Conservation (phyloP, 2,113 vertebrate species). For the Shinisaurus crocodilurus region DNA sequence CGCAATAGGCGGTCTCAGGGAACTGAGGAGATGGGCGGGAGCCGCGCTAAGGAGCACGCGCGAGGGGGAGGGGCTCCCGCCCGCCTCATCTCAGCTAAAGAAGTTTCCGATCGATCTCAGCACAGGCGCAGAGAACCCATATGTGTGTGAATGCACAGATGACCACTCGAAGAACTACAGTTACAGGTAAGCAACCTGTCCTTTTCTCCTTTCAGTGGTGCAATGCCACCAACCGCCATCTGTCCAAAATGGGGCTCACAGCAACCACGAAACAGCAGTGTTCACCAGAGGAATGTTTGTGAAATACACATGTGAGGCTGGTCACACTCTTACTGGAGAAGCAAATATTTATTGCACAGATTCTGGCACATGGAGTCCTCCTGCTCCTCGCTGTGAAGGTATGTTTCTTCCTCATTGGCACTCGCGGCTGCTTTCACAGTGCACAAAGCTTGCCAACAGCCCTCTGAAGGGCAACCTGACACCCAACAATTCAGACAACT, state of each 20-base stretch:
- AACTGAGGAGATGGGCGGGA: too few species aligned
- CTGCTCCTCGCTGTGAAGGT: conserved; percentile 69
- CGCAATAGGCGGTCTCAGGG: too few species aligned
- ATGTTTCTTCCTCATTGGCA: background rate
- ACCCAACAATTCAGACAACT: background rate
- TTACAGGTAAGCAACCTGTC: too few species aligned
- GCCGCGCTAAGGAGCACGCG: too few species aligned
- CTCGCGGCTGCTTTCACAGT: background rate
- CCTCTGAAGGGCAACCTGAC: too few species aligned
- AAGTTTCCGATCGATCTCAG: too few species aligned
- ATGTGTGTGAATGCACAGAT: too few species aligned
- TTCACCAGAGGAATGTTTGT: conserved; percentile 65
- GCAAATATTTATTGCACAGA: conserved; percentile 63
- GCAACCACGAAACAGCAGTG: background rate
- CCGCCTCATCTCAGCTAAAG: too few species aligned
- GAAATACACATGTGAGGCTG: conserved; percentile 66
- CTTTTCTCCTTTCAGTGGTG: background rate
- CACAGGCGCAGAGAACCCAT: too few species aligned
- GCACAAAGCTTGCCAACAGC: background rate
- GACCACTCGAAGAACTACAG: too few species aligned
- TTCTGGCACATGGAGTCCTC: conserved; percentile 69
- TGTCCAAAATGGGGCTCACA: background rate
- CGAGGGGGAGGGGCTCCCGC: too few species aligned
- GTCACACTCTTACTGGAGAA: conserved; percentile 63
- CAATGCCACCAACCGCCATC: background rate